Evolutionary conservation across 2,888 invertebrate genomes (phyloP).

Genomic region (Yponomeuta plumbellus): DNA sequence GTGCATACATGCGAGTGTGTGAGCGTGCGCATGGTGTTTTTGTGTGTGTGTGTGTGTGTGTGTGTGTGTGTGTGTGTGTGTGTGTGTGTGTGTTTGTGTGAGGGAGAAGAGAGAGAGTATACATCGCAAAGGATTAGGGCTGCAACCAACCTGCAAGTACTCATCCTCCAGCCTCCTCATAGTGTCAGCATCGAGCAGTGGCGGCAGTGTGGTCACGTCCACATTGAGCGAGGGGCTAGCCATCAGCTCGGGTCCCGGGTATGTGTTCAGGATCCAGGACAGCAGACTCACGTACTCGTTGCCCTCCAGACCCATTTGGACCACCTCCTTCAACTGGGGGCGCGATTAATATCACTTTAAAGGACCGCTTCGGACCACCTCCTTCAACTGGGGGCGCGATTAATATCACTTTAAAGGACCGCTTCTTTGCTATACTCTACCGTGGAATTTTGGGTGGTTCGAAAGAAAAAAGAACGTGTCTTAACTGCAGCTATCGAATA

Average conservation of each 20-base stretch:
- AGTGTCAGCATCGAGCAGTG: conserved; percentile 84
- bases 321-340: conserved; percentile 88
- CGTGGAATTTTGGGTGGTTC: too few relatives aligned
- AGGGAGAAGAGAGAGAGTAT: too few relatives aligned
- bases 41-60: too few relatives aligned
- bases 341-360: not conserved
- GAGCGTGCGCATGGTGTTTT: too few relatives aligned
- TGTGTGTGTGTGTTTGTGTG: too few relatives aligned
- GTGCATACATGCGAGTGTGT: too few relatives aligned
- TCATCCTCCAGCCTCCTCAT: conserved; percentile 87
- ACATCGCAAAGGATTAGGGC: not conserved
- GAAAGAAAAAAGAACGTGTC: too few relatives aligned
- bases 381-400: conserved; percentile 81
- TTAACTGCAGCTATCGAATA: too few relatives aligned
- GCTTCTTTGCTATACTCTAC: too few relatives aligned
- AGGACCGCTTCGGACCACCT: conserved; percentile 87
- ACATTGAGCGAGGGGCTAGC: conserved; percentile 90
- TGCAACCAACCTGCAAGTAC: conserved; percentile 80
- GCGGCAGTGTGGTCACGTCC: conserved; percentile 81
- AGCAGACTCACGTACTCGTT: conserved; percentile 97
- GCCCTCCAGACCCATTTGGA: conserved; percentile 92
- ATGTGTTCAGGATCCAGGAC: conserved; percentile 94
- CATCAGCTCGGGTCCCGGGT: conserved; percentile 92
- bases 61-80: too few relatives aligned
- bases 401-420: not conserved